Conservation (phyloP, 2,888 invertebrate species). For the Chrysina gloriosa region DNA sequence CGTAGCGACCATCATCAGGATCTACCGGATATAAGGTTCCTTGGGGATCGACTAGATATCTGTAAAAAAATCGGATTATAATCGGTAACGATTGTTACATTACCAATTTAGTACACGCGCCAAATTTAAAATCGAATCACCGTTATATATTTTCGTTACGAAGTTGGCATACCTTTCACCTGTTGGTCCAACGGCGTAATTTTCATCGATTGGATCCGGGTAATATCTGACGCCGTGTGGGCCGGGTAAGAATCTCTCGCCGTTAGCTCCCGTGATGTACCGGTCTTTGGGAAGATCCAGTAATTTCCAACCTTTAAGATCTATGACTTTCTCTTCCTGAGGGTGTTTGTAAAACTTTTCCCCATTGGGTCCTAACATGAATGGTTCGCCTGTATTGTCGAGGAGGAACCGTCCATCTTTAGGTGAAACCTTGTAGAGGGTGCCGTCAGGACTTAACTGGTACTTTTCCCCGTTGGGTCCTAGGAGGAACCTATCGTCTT, state of each 20-base stretch:
- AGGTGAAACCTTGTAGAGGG: conserved; percentile 27
- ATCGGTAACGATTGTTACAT: neutral
- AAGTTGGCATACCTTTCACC: conserved; percentile 16
- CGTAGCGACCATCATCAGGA: conserved; percentile 37
- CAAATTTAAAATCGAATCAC: too few species aligned
- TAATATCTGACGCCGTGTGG: conserved; percentile 33
- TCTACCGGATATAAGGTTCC: conserved; percentile 39
- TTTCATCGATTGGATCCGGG: conserved; percentile 40
- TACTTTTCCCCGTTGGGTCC: conserved; percentile 36
- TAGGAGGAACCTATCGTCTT: conserved; percentile 32
- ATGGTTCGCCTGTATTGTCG: conserved; percentile 25
- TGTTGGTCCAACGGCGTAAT: conserved; percentile 31
- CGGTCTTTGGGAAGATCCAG: conserved; percentile 32
- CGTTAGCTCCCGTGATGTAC: conserved; percentile 36
- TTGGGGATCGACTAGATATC: conserved; percentile 31
- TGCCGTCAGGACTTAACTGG: conserved; percentile 21
- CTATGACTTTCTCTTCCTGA: conserved; percentile 19
- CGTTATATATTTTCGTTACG: too few species aligned
- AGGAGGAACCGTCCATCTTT: conserved; percentile 36
- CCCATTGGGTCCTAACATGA: conserved; percentile 33
- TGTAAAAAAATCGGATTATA: neutral
- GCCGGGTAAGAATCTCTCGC: conserved; percentile 36
- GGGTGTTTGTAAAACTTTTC: conserved; percentile 37
- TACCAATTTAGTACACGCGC: too few species aligned
- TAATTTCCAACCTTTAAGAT: conserved; percentile 27